Evolutionary conservation across 2,113 vertebrate genomes (phyloP).

Genomic region (Callipepla squamata): DNA sequence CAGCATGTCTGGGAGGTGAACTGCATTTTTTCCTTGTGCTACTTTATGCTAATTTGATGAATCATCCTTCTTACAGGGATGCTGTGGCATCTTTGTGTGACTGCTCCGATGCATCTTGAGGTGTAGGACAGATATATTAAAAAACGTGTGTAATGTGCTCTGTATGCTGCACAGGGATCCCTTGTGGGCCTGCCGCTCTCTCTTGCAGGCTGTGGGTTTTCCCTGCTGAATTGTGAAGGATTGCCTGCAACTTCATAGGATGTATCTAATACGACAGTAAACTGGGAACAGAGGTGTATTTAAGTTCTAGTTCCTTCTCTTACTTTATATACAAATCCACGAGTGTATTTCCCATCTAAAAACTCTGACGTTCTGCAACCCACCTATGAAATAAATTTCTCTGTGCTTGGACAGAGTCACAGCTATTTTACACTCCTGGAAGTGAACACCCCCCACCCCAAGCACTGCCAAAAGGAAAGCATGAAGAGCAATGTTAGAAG

Average conservation of each 20-base stretch:
- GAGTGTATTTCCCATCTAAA: not conserved
- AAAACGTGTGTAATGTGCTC: not conserved
- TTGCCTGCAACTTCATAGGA: not conserved
- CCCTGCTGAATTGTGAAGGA: not conserved
- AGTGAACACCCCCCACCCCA: not conserved
- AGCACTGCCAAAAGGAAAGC: not conserved
- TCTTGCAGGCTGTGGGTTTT: not conserved
- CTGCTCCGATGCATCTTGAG: not conserved
- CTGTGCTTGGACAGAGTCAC: not conserved
- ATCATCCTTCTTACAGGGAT: not conserved
- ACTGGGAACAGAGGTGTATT: not conserved
- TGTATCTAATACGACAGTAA: not conserved
- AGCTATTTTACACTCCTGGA: not conserved
- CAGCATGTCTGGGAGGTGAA: not conserved
- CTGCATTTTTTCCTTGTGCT: not conserved
- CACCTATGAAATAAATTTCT: not conserved
- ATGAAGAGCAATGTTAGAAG: not conserved
- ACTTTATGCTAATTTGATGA: not conserved
- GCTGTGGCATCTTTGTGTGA: not conserved
- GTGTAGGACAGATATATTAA: not conserved
- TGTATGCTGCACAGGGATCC: rapidly evolving
- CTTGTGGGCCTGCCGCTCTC: not conserved
- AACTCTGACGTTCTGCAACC: not conserved
- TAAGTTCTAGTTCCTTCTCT: not conserved
- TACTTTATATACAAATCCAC: not conserved